Evolutionary conservation across 1,140 invertebrate species (phyloP).

Genomic region (Platorchestia sp.): DNA sequence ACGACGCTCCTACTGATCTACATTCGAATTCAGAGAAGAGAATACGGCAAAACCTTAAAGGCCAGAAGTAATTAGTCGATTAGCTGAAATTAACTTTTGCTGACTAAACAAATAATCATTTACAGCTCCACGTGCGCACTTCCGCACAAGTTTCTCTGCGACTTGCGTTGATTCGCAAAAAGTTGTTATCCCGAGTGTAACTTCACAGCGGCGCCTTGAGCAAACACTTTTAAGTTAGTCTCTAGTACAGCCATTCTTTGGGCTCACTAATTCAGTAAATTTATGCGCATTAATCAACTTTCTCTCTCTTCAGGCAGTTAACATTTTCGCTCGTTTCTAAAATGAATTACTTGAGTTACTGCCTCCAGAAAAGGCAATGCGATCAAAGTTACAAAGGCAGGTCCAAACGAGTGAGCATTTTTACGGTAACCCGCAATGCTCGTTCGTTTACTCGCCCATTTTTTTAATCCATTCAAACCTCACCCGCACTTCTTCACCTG

Average conservation of each 20-base stretch:
- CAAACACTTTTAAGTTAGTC: background rate
- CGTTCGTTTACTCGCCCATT: background rate
- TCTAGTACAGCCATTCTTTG: background rate
- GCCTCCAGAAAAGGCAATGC: constrained; percentile 37
- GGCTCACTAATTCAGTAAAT: constrained; percentile 3
- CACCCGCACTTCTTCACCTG: background rate
- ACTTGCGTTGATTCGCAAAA: background rate
- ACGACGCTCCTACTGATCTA: background rate
- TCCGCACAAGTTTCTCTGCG: background rate
- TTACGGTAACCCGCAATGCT: background rate
- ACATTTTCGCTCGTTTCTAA: constrained; percentile 26
- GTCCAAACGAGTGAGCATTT: constrained; percentile 20
- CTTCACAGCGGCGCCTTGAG: background rate
- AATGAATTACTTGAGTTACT: constrained; percentile 24
- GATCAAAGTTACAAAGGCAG: constrained; percentile 37
- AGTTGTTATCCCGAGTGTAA: background rate
- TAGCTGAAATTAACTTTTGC: background rate
- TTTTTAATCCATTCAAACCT: background rate
- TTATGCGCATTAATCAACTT: constrained; percentile 45
- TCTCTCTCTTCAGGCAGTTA: background rate
- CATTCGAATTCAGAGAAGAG: background rate
- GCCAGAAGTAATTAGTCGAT: background rate
- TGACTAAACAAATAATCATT: background rate
- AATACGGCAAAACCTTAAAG: background rate
- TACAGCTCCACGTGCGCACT: background rate